phyloP scores from a whole-genome alignment of 2,797 vertebrate genomes.

The Notolepis coatsorum region DNA sequence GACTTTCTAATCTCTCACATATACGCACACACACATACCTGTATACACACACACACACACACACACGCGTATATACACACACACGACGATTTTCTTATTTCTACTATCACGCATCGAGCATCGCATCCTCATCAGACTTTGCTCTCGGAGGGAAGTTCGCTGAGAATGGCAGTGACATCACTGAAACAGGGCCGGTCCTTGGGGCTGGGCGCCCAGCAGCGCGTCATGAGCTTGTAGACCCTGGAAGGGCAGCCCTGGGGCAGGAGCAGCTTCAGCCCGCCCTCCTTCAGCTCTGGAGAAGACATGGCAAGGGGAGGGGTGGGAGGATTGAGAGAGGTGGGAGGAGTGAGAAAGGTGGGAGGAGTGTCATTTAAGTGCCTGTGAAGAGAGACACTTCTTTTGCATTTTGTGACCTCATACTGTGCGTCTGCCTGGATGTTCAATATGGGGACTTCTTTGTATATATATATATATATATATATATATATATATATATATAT shows the following conservation, averaged over 20 bases:
- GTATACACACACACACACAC: background rate
- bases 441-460: too few species aligned
- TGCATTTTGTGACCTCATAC: background rate
- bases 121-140: constrained; percentile 77
- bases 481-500: too few species aligned
- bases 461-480: too few species aligned
- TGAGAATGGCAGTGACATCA: constrained; percentile 79
- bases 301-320: background rate
- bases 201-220: constrained; percentile 87
- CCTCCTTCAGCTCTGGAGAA: constrained; percentile 82
- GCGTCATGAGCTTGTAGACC: constrained; percentile 87
- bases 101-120: background rate
- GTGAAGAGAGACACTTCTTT: background rate
- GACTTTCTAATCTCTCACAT: background rate
- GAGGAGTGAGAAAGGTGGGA: background rate
- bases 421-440: background rate
- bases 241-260: constrained; percentile 87
- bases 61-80: background rate
- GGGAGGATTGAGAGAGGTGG: too few species aligned
- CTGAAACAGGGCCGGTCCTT: constrained; percentile 90
- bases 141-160: constrained; percentile 82
- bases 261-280: constrained; percentile 77
- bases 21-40: background rate
- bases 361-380: background rate
- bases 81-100: background rate